Percentiles rank a stretch among this genome's conserved stretches.
These are phyloP conservation scores for Orchesella cincta DNA, from an alignment of 1,140 invertebrate species.

Conservation along the genomic window DNA sequence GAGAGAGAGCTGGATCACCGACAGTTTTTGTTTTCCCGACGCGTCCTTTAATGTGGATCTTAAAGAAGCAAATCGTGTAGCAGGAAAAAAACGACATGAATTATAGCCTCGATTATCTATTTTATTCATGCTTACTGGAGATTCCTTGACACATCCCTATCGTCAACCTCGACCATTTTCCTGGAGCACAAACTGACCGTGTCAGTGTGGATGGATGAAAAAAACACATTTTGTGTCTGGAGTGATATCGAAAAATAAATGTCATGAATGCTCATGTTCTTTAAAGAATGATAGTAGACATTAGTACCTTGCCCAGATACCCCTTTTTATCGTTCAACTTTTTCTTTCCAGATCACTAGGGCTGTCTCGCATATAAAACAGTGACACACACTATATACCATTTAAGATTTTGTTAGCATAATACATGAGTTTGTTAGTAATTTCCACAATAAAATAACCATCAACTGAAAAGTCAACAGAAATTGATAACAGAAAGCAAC, in stretches of 20 bases:
- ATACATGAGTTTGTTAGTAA: neutral
- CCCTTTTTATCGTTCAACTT: slow-evolving; percentile 15
- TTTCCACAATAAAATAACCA: neutral
- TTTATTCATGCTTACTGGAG: neutral
- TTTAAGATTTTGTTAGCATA: neutral
- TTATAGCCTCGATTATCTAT: slow-evolving; percentile 12
- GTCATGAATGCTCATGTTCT: slow-evolving; percentile 20
- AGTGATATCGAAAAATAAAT: neutral
- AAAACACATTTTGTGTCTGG: neutral
- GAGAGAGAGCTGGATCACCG: slow-evolving; percentile 21
- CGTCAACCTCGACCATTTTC: slow-evolving; percentile 5
- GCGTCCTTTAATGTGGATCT: slow-evolving; percentile 11
- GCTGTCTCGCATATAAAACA: neutral
- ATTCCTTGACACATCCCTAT: slow-evolving; percentile 18
- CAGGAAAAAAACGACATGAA: slow-evolving; percentile 16
- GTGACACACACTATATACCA: neutral
- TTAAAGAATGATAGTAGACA: neutral
- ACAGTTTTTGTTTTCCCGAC: neutral
- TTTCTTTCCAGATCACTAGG: neutral
- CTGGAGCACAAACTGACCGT: neutral
- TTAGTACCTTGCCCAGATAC: slow-evolving; percentile 19
- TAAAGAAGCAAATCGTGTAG: slow-evolving; percentile 18
- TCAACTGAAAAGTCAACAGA: neutral
- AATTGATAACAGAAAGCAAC: neutral
- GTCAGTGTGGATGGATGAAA: neutral